Conservation (phyloP, 1,140 invertebrate genomes). For the Halesus radiatus region DNA sequence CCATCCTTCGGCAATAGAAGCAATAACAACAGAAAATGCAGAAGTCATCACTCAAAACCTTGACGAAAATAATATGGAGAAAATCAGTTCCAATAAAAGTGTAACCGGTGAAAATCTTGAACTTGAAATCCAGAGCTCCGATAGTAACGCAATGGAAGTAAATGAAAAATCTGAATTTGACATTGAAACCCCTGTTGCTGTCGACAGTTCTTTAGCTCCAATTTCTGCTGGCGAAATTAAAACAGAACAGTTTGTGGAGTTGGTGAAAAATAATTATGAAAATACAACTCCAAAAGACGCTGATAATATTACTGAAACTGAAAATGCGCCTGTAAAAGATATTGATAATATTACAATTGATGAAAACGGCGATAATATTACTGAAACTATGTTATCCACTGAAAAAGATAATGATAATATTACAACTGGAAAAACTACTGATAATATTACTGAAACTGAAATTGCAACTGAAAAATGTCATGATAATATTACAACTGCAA, state of each 20-base stretch:
- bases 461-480: background rate
- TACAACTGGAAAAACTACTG: background rate
- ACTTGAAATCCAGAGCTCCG: background rate
- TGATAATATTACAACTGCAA: background rate
- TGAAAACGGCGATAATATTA: background rate
- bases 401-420: conserved; percentile 2
- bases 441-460: background rate
- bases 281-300: background rate
- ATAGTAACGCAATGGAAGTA: background rate
- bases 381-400: background rate
- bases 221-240: too few relatives aligned
- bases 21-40: background rate
- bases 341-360: background rate
- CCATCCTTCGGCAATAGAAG: background rate
- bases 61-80: background rate
- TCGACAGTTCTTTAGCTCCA: too few relatives aligned
- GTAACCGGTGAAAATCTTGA: background rate
- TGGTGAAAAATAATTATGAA: too few relatives aligned
- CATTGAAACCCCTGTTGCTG: background rate
- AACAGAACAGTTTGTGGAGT: too few relatives aligned
- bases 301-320: background rate
- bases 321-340: background rate
- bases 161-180: background rate
- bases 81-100: background rate
- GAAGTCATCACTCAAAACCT: background rate